These are phyloP conservation scores for Pararge aegeria DNA, from an alignment of 1,140 invertebrate genomes.

Conservation along the genomic window DNA sequence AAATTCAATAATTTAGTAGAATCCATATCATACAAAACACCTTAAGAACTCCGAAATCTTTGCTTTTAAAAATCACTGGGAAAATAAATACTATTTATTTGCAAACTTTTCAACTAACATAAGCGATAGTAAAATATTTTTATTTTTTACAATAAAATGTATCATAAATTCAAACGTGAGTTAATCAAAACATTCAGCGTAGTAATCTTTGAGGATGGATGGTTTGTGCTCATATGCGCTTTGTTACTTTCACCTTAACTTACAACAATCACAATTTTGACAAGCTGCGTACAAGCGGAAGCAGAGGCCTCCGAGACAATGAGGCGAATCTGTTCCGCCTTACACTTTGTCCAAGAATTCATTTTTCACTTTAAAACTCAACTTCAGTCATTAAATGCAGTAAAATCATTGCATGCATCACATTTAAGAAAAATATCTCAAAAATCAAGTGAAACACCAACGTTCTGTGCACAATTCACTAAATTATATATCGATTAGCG, in stretches of 20 bases:
- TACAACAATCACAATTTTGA: conserved; percentile 72
- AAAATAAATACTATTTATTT: conserved; percentile 77
- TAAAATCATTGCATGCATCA: conserved; percentile 69
- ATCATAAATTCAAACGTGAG: conserved; percentile 79
- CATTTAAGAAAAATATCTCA: conserved; percentile 72
- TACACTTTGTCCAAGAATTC: conserved; percentile 47
- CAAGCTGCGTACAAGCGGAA: conserved; percentile 45
- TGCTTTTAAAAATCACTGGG: conserved; percentile 62
- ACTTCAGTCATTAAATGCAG: conserved; percentile 69
- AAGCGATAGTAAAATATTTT: conserved; percentile 77
- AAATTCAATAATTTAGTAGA: conserved; percentile 64
- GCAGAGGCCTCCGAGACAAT: too few species aligned
- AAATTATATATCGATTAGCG: conserved; percentile 64
- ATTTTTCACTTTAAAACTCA: conserved; percentile 53
- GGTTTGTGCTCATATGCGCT: conserved; percentile 77
- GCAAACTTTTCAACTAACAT: conserved; percentile 76
- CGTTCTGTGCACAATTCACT: conserved; percentile 75
- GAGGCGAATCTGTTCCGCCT: conserved; percentile 18
- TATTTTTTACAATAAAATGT: conserved; percentile 77
- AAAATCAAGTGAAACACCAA: conserved; percentile 78
- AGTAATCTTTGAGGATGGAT: conserved; percentile 75
- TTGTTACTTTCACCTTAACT: conserved; percentile 69
- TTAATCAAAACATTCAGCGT: conserved; percentile 74
- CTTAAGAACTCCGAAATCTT: conserved; percentile 64
- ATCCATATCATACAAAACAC: conserved; percentile 69